Base-by-base conservation (phyloP, 2,888 invertebrate species). In the Oscheius onirici region DNA sequence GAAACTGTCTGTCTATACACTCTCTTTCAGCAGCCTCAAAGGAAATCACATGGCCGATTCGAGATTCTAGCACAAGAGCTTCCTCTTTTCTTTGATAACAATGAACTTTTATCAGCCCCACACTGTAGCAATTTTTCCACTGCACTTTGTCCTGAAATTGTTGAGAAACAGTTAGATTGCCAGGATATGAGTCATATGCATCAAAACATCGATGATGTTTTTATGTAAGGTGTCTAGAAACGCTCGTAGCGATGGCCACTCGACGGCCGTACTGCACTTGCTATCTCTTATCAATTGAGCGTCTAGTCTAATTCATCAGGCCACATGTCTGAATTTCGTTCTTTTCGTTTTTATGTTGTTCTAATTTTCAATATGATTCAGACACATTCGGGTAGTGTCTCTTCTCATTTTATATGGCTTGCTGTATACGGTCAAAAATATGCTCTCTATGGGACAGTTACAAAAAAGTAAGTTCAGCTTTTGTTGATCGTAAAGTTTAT, bases 281-380 rank as follows among this genome's bases (percentile, higher is more conserved):
- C 43, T 44, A 63, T 63, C 46, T 63, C 63, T 63, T 63, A 63
- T 63, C 63, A 63, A 26, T 60, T 41, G 55, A 20, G 58, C 58
- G 43, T 41, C 40, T 34, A 34, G 34, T 34, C 34, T 58, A 40
- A 58, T 17, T 41, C 58, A 5, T 41, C 20, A 46, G 34, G 34
- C 58, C 40, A 41, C 58, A 58, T 40, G 58, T 58, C 58, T 41
- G 43, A 55, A 55, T 55, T 55, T n/a, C 20, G 41, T 34, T 34
- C 34, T 41, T 58, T 58, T 58, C 58, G 41, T 41, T 1, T 20
- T 22, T 52, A 17, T 24, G n/a, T 52, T 24, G 6, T 52, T 6
- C 34, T 8, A 34, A 34, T 34, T 3, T 34, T 8, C 5, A 34
- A 6, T 34, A 3, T 34, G 34, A 3, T 34, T 34, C 0, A 34